Base-by-base conservation (phyloP, 2,888 invertebrate species). In the Drosophila recens region DNA sequence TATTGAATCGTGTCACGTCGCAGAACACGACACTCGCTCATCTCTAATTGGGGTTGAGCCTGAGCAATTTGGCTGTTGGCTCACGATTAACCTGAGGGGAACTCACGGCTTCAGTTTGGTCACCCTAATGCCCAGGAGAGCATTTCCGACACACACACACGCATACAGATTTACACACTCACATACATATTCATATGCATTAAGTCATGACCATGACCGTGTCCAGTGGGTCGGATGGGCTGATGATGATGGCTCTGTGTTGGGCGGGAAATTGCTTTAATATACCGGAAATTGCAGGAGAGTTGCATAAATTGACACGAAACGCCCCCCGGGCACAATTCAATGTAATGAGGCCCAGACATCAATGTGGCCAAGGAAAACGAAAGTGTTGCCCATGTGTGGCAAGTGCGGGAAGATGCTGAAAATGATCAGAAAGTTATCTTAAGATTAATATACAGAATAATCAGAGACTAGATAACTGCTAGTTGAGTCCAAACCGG, bases 221-320 rank as follows among this genome's bases (percentile, higher is more conserved):
- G 15, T 46, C 46, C 53, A 54, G 36, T 17, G 20, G 42, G 23
- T 17, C 40, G 40, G 33, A 23, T 63, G 73, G 52, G 33, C 13
- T 6, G 68, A 65, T 73, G 69, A 70, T 6, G 68, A 65, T 73
- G 69, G 72, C 5, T 34, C 30, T 63, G 62, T 46, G 72, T 64
- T 80, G 66, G 63, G 57, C 67, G 87, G 89, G 89, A 87, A 87
- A 89, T 89, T 89, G 88, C 89, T 88, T 88, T 89, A 87, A 87
- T 89, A 83, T 77, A 82, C 78, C 89, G 87, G 83, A 82, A 89
- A 91, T 90, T 86, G 82, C 81, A 80, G 75, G 87, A 72, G 87
- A 86, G 86, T 80, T 90, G 90, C 89, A 90, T 88, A 89, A 89
- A 91, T 91, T 90, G 91, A 89, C 90, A 89, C 90, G 80, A 86